phyloP scores from a whole-genome alignment of 2,888 invertebrate genomes.

The Acanthosepion pharaonis region DNA sequence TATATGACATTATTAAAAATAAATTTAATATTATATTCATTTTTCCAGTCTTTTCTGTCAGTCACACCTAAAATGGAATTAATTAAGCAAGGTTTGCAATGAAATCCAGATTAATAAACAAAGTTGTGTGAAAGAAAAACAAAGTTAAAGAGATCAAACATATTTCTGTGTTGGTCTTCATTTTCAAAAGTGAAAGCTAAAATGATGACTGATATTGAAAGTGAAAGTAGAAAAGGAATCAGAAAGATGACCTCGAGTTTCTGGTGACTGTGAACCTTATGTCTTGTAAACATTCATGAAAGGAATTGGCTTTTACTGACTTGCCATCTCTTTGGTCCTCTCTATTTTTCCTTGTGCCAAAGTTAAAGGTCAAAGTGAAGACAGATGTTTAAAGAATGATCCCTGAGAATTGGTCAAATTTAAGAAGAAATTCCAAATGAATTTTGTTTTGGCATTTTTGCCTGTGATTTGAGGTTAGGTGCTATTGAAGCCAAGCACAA shows the following conservation, averaged over 20 bases:
- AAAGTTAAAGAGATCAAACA: not conserved
- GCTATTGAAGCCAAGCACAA: not conserved
- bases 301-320: too few species aligned
- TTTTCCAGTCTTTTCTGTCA: too few species aligned
- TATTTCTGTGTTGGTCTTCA: too few species aligned
- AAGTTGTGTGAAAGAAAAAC: not conserved
- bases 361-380: not conserved
- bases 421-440: not conserved
- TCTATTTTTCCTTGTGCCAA: not conserved
- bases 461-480: not conserved
- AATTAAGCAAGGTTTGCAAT: too few species aligned
- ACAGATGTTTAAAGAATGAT: not conserved
- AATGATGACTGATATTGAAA: not conserved
- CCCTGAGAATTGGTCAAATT: not conserved
- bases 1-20: too few species aligned
- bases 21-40: too few species aligned
- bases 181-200: not conserved
- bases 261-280: not conserved
- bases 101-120: not conserved
- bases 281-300: not conserved
- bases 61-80: too few species aligned
- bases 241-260: not conserved
- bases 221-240: not conserved
- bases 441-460: not conserved
- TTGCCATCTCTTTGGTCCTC: not conserved